Evolutionary conservation across 2,888 invertebrate species (phyloP), one percentile per base, ranked within the genome.

Genomic region (Idaea dimidiata): DNA sequence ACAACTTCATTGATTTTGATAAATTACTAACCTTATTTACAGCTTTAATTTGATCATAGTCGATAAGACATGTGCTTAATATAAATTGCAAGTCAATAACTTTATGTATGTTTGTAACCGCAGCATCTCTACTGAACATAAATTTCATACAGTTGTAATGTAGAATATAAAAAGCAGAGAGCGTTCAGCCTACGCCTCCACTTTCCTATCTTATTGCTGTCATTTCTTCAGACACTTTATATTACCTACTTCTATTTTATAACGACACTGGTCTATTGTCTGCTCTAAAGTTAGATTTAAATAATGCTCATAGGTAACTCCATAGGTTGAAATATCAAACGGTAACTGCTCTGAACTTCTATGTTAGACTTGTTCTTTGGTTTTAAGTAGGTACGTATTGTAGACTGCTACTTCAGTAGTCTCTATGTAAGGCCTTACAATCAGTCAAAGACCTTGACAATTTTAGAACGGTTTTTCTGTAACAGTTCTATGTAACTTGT

Each of bases 211-310:
- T 88, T 88, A 88, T 87, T 84, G 83, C 86, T 77, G 84, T 85
- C 84, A 84, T 86, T 83, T 83, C 84, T 83, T 82, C 81, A 84
- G 84, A 86, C 87, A 89, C 82, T 89, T 89, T 87, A 89, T 86
- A 84, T 84, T 79, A 75, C 70, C 84, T 79, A 75, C 70, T 74
- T 78, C 78, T 84, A 87, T 80, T 89, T 86, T 86, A 88, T 81
- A 82, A 78, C 72, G 80, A 82, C 83, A 82, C 63, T 67, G 68
- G 67, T 74, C 43, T 77, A 79, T 77, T 76, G 75, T 75, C 68
- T 74, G 68, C 68, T 72, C 68, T 70, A 73, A 77, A 62, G 65
- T 63, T 58, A 62, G 59, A 59, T 32, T 31, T 67, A 60, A 65
- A 53, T 63, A 57, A 63, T 63, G 61, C 43, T 14, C 43, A 43